Base-by-base conservation (phyloP, 2,113 vertebrate species). In the Spermophilus dauricus region DNA sequence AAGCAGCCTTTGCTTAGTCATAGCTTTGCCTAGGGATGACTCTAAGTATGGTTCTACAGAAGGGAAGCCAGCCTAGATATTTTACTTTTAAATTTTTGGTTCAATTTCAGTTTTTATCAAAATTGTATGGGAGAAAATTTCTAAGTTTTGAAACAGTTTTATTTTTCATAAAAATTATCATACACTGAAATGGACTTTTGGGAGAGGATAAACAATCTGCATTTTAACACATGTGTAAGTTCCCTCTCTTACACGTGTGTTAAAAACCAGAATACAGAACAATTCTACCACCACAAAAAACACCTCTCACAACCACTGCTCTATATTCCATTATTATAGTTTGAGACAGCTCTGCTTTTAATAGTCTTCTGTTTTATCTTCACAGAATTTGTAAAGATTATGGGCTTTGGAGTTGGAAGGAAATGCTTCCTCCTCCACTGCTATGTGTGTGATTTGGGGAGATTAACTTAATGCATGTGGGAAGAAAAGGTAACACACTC, bases 91-190 rank as follows among this genome's bases (percentile, higher is more conserved):
- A 87, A 45, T n/a, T 58, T 95, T 86, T 1, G 34, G 48, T 5
- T 53, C 34, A n/a, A 69, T 80, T 95, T 97, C 42, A 84, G 28
- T 94, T 87, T 63, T 67, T 53, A 84, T 86, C 10, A n/a, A 69
- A 17, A 80, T 70, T n/a, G 7, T 67, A 42, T 53, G 58, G 18
- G 48, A 90, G 56, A 87, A 82, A 70, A 48, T 69, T n/a, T 80
- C 28, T 51, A 92, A 69, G 37, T 32, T 84, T 93, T 90, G 32
- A 81, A 75, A 76, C 22, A 84, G 17, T 48, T 86, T n/a, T 84
- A 14, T 34, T 89, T 96, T 63, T 63, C 5, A 42, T 30, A 87
- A 39, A 53, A 69, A n/a, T 75, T 39, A 32, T 61, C 7, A 34
- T 58, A 26, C 45, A 61, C 18, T 32, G 10, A 86, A 58, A 69